A percentile compares a stretch with the other conserved stretches of the same genome.
Evolutionary conservation across 2,888 invertebrate species (phyloP).

Genomic region (Octonoba sinensis): DNA sequence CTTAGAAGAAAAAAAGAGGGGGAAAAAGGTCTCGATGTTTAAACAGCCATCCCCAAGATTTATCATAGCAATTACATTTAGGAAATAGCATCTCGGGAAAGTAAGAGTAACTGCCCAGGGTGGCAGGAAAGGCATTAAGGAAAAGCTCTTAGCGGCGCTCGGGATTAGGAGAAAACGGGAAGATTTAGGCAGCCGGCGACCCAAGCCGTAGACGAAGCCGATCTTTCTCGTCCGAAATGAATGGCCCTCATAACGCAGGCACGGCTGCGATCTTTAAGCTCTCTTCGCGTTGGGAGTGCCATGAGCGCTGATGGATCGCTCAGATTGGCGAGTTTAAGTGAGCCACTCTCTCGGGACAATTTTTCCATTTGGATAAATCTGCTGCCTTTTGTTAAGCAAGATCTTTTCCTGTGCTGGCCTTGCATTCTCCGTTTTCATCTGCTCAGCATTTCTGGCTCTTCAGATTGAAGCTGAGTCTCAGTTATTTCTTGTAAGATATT

Average conservation of each 20-base stretch:
- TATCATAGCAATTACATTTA: slow-evolving; percentile 64
- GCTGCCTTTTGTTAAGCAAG: too few species aligned
- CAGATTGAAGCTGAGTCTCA: not conserved
- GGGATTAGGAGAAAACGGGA: slow-evolving; percentile 57
- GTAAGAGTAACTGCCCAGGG: slow-evolving; percentile 60
- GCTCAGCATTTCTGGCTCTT: not conserved
- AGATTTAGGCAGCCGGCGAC: slow-evolving; percentile 59
- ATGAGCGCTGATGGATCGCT: slow-evolving; percentile 39
- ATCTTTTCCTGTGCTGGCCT: not conserved
- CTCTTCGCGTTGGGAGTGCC: not conserved
- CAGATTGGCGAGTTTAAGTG: slow-evolving; percentile 40
- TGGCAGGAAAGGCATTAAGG: slow-evolving; percentile 64
- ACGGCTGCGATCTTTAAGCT: slow-evolving; percentile 48
- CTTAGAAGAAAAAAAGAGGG: slow-evolving; percentile 23
- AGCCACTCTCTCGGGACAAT: too few species aligned
- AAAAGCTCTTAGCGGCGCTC: slow-evolving; percentile 61
- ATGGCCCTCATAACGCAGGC: slow-evolving; percentile 63
- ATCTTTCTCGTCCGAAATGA: slow-evolving; percentile 59
- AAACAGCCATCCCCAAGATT: slow-evolving; percentile 63
- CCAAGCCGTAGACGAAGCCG: slow-evolving; percentile 52
- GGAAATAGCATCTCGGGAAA: slow-evolving; percentile 62
- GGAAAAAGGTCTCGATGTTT: slow-evolving; percentile 50
- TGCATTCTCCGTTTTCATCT: not conserved
- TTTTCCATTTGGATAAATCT: too few species aligned
- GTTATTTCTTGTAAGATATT: not conserved